Conservation (phyloP, 64 coral and sea anemone genomes). For the Orbicella faveolata region DNA sequence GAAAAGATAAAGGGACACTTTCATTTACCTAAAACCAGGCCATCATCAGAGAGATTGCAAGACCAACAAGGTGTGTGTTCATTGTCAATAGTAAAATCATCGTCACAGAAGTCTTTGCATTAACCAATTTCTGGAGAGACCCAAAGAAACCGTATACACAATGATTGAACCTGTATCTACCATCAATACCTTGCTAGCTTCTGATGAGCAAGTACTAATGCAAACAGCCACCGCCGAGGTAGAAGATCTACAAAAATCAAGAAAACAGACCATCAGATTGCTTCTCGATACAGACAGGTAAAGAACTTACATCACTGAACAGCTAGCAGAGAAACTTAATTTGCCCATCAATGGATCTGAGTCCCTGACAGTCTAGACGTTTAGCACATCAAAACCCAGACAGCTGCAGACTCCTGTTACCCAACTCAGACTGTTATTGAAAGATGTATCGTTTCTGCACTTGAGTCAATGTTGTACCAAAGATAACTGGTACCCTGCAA, state of each 20-base stretch:
- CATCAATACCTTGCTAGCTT: not conserved
- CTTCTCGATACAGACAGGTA: slow-evolving; percentile 38
- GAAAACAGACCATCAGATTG: not conserved
- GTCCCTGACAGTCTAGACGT: slow-evolving; percentile 12
- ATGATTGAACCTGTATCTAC: not conserved
- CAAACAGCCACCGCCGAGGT: slow-evolving; percentile 19
- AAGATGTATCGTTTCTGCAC: slow-evolving; percentile 45
- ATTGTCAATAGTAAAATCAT: not conserved
- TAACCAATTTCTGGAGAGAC: not conserved
- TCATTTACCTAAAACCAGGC: not conserved
- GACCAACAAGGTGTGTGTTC: not conserved
- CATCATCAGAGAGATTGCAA: not conserved
- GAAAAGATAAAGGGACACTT: slow-evolving; percentile 6
- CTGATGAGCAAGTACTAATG: slow-evolving; percentile 10
- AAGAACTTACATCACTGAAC: slow-evolving; percentile 47
- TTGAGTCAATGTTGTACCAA: slow-evolving; percentile 65
- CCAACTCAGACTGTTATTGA: slow-evolving; percentile 31
- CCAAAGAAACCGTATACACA: not conserved
- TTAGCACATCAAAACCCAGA: not conserved
- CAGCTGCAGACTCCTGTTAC: slow-evolving; percentile 7
- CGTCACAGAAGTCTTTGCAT: slow-evolving; percentile 33
- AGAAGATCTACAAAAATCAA: slow-evolving; percentile 1
- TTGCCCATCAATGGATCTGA: not conserved
- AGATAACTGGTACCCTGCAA: slow-evolving; percentile 64
- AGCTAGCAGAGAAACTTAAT: slow-evolving; percentile 42